Evolutionary conservation across 35 echinoderm and acorn worm genomes (phyloP).

Genomic region (Patiria miniata): DNA sequence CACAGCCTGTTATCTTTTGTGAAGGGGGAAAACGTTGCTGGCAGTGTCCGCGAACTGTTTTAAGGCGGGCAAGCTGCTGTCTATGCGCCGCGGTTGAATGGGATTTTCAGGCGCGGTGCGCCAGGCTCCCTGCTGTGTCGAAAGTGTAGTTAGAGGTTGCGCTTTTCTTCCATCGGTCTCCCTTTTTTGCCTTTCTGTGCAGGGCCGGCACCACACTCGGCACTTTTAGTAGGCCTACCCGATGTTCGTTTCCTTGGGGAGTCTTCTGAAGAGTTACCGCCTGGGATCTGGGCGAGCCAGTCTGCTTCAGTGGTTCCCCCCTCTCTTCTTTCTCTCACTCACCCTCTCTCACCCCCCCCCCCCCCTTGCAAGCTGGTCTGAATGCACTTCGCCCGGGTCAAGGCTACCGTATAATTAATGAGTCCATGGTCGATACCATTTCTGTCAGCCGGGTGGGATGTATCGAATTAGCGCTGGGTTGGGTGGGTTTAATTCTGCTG

Average conservation of each 20-base stretch:
- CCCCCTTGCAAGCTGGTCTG: conserved; percentile 3
- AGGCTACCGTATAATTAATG: conserved; percentile 31
- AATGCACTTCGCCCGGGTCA: conserved; percentile 21
- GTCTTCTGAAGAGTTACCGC: not conserved
- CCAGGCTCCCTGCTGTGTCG: not conserved
- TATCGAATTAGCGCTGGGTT: not conserved
- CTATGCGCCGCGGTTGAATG: not conserved
- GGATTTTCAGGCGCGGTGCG: not conserved
- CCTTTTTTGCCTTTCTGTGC: too few species aligned
- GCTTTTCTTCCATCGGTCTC: conserved; percentile 3
- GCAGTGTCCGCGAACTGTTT: conserved; percentile 13
- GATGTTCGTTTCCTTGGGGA: conserved; percentile 21
- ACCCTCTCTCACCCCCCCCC: too few species aligned
- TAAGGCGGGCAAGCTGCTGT: conserved; percentile 11
- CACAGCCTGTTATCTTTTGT: not conserved
- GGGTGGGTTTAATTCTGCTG: not conserved
- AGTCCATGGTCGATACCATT: conserved; percentile 23
- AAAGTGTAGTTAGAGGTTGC: conserved; percentile 16
- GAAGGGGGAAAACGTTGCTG: not conserved
- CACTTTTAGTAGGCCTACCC: not conserved
- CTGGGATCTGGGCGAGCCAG: too few species aligned
- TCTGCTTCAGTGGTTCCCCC: too few species aligned
- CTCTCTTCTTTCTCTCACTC: too few species aligned
- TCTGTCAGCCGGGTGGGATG: not conserved
- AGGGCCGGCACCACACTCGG: not conserved